A percentile compares a stretch with the other conserved stretches of the same genome.
Evolutionary conservation across 1,140 invertebrate species (phyloP).

Genomic region (Nomia melanderi): DNA sequence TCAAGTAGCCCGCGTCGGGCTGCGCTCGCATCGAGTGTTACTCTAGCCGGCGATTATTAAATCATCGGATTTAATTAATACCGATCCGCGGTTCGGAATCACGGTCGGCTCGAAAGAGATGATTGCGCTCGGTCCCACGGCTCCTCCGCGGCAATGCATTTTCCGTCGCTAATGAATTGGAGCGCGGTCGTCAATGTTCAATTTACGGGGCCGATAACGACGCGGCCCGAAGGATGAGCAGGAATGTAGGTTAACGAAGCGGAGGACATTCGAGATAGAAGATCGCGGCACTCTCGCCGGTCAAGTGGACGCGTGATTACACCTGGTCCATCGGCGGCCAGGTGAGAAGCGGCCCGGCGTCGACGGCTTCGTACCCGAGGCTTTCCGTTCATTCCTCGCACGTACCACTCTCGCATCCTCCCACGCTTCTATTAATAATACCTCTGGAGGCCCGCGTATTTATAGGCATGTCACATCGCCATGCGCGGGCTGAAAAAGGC

Average conservation of each 20-base stretch:
- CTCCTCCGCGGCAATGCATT: too few species aligned
- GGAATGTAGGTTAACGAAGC: slow-evolving; percentile 39
- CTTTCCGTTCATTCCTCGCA: slow-evolving; percentile 49
- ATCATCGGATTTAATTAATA: slow-evolving; percentile 21
- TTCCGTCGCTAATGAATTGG: slow-evolving; percentile 22
- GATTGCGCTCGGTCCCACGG: not conserved
- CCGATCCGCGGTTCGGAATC: not conserved
- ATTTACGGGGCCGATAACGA: not conserved
- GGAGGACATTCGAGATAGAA: slow-evolving; percentile 1
- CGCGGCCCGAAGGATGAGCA: not conserved
- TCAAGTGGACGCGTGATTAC: slow-evolving; percentile 14
- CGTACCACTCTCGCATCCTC: slow-evolving; percentile 57
- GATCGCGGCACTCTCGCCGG: slow-evolving; percentile 24
- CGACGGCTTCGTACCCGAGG: slow-evolving; percentile 7
- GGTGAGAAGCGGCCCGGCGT: slow-evolving; percentile 47
- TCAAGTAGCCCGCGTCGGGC: too few species aligned
- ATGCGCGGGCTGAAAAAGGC: not conserved
- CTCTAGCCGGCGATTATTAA: too few species aligned
- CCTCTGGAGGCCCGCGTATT: slow-evolving; percentile 12
- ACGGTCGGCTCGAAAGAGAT: not conserved
- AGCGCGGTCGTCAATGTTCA: slow-evolving; percentile 17
- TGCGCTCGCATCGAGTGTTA: too few species aligned
- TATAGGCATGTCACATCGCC: slow-evolving; percentile 35
- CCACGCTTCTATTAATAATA: slow-evolving; percentile 62
- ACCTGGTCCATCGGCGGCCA: slow-evolving; percentile 37